A percentile compares a stretch with the other conserved stretches of the same genome.
Conservation (phyloP, 2,113 vertebrate genomes). For the Rhinichthys klamathensis region DNA sequence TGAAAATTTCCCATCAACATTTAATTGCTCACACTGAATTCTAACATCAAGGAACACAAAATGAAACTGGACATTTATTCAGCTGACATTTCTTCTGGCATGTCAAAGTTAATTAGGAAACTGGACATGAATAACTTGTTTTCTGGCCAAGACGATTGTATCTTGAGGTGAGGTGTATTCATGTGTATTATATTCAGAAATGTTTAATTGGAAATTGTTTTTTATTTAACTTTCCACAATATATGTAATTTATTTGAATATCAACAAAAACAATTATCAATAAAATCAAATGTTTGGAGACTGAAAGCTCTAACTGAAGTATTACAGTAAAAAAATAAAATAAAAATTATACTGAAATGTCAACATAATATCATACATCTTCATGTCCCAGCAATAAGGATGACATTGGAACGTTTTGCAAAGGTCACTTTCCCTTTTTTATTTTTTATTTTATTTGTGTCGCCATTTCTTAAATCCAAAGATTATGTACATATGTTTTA, state of each 20-base stretch:
- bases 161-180: not conserved
- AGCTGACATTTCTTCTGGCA: not conserved
- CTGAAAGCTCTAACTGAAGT: not conserved
- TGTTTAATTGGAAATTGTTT: not conserved
- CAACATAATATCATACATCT: not conserved
- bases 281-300: not conserved
- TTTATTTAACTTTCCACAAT: not conserved
- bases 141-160: not conserved
- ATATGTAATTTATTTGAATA: constrained; percentile 15
- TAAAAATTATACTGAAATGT: not conserved
- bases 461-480: not conserved
- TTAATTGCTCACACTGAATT: not conserved
- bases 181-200: not conserved
- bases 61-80: not conserved
- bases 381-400: not conserved
- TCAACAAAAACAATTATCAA: constrained; percentile 3
- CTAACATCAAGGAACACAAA: not conserved
- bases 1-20: too few species aligned
- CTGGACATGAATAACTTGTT: not conserved
- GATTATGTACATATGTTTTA: not conserved
- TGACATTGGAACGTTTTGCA: not conserved
- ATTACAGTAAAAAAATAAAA: constrained; percentile 7
- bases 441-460: too few species aligned
- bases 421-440: not conserved
- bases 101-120: constrained; percentile 13